A percentile compares a stretch with the other conserved stretches of the same genome.
Conservation (phyloP, 1,140 invertebrate genomes). For the Drosophila aff. region DNA sequence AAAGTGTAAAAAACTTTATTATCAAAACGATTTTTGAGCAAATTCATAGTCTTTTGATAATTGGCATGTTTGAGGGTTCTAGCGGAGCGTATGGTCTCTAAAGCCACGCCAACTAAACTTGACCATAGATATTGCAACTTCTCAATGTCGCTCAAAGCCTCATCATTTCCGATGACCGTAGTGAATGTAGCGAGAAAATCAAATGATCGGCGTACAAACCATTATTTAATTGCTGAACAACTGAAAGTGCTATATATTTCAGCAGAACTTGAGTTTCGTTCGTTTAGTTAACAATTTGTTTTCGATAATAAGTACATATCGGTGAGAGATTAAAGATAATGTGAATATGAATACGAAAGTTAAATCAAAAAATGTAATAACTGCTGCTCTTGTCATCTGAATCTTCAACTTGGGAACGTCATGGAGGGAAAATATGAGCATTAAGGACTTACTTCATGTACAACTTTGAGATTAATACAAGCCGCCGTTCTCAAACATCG, state of each 20-base stretch:
- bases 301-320: constrained; percentile 63
- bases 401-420: constrained; percentile 7
- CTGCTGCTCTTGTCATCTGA: constrained; percentile 6
- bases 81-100: no score
- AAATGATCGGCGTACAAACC: no score
- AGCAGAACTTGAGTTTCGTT: constrained; percentile 1
- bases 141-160: no score
- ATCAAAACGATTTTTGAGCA: no score
- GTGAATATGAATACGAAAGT: neutral
- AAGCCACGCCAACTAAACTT: no score
- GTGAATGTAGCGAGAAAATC: no score
- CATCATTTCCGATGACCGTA: no score
- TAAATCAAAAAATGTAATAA: constrained; percentile 2
- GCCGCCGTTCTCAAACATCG: constrained; percentile 17
- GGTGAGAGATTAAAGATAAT: constrained; percentile 7
- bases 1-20: no score
- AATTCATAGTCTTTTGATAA: no score
- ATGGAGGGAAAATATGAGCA: neutral
- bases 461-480: neutral
- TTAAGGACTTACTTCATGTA: constrained; percentile 18
- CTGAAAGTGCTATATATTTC: constrained; percentile 9
- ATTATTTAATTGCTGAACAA: constrained; percentile 4
- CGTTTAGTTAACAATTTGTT: constrained; percentile 13
- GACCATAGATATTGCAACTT: no score
- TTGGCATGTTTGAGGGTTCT: no score